These are phyloP conservation scores for Caenorhabditis sulstoni DNA, from an alignment of 2,888 invertebrate species.

Conservation along the genomic window DNA sequence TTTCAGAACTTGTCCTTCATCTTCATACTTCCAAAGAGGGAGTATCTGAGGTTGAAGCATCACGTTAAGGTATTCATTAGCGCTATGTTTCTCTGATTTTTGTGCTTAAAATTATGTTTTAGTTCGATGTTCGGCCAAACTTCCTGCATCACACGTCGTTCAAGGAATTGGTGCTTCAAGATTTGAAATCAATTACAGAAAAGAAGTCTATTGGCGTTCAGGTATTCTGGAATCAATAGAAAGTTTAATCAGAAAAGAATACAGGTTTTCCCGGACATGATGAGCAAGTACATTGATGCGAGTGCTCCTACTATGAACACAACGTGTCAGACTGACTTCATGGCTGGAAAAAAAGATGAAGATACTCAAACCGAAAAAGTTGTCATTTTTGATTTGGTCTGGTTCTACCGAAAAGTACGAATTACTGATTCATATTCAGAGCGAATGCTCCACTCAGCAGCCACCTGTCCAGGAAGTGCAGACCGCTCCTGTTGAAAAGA, in stretches of 20 bases:
- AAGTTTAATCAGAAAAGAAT: too few relatives aligned
- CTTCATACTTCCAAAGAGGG: slow-evolving; percentile 17
- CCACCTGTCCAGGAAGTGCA: too few relatives aligned
- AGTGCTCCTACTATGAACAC: not conserved
- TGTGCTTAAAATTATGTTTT: not conserved
- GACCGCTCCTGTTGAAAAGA: too few relatives aligned
- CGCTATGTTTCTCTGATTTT: not conserved
- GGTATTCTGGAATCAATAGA: too few relatives aligned
- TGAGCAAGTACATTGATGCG: slow-evolving; percentile 2
- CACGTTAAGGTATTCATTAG: slow-evolving; percentile 10
- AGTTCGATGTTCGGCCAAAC: slow-evolving; percentile 20
- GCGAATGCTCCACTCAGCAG: too few relatives aligned
- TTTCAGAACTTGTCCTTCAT: slow-evolving; percentile 31
- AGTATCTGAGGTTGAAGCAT: slow-evolving; percentile 9
- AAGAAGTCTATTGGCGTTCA: slow-evolving; percentile 15
- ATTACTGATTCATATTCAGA: not conserved
- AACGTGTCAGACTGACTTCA: slow-evolving; percentile 20
- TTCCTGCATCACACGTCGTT: slow-evolving; percentile 22
- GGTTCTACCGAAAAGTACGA: not conserved
- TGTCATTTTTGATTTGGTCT: not conserved
- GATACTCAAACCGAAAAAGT: slow-evolving; percentile 4
- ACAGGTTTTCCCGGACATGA: slow-evolving; percentile 16
- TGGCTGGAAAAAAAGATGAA: slow-evolving; percentile 7
- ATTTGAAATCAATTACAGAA: slow-evolving; percentile 2
- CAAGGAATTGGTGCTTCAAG: slow-evolving; percentile 3